These are phyloP conservation scores for Oreocharis arfaki DNA, from an alignment of 2,113 vertebrate species.

Conservation along the genomic window DNA sequence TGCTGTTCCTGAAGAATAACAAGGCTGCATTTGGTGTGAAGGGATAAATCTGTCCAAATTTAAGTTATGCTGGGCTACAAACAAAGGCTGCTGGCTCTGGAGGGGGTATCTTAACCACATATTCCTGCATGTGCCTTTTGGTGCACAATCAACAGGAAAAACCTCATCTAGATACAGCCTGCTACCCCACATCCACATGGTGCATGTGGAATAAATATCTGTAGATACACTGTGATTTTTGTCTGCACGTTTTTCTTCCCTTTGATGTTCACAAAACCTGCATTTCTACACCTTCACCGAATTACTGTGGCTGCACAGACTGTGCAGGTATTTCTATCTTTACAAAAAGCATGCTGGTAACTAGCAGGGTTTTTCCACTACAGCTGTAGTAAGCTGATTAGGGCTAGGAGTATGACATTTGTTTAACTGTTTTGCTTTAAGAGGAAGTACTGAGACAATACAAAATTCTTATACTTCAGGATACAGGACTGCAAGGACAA, in stretches of 20 bases:
- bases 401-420: background rate
- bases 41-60: background rate
- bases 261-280: background rate
- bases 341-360: background rate
- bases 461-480: slow-evolving; percentile 19
- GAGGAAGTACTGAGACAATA: slow-evolving; percentile 37
- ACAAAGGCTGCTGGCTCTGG: background rate
- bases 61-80: background rate
- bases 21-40: background rate
- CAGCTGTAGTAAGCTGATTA: background rate
- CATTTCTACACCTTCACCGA: background rate
- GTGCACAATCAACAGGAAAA: background rate
- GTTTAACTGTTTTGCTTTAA: background rate
- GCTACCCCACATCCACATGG: background rate
- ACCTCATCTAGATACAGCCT: background rate
- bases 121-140: background rate
- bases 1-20: background rate
- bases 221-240: background rate
- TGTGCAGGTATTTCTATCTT: background rate
- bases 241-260: background rate
- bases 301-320: background rate
- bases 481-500: slow-evolving; percentile 1
- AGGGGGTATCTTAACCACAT: background rate
- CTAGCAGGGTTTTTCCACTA: background rate
- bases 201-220: background rate